Evolutionary conservation across 2,797 vertebrate species (phyloP).

Genomic region (Rhynchotus rufescens): DNA sequence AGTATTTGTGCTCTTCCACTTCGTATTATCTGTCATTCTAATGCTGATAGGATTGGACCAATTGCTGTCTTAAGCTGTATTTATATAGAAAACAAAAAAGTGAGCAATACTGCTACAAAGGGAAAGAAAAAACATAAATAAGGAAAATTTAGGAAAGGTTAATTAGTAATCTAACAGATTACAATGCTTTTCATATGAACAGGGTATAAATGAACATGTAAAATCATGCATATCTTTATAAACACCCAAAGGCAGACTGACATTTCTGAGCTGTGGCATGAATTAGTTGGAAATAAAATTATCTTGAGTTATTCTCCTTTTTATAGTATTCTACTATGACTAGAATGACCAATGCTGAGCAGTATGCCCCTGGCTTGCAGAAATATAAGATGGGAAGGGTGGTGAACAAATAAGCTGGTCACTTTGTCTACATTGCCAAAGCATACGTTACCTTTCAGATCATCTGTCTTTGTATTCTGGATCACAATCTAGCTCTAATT

Average conservation of each 20-base stretch:
- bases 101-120: fast-evolving
- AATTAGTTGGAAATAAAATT: background rate
- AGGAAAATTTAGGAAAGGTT: background rate
- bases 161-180: background rate
- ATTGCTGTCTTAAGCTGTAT: background rate
- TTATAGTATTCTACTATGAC: background rate
- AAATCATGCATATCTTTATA: background rate
- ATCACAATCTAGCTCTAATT: background rate
- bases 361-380: background rate
- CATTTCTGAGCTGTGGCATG: background rate
- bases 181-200: background rate
- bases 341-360: background rate
- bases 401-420: background rate
- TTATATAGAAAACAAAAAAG: background rate
- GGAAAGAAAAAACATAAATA: background rate
- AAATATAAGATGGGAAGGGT: background rate
- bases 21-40: background rate
- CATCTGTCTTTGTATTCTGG: background rate
- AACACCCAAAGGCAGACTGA: background rate
- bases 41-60: background rate
- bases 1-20: background rate
- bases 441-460: background rate
- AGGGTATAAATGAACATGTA: background rate
- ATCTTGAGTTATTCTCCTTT: background rate
- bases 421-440: background rate